phyloP scores from a whole-genome alignment of 2,888 invertebrate species.

The Spicauda simplicius region DNA sequence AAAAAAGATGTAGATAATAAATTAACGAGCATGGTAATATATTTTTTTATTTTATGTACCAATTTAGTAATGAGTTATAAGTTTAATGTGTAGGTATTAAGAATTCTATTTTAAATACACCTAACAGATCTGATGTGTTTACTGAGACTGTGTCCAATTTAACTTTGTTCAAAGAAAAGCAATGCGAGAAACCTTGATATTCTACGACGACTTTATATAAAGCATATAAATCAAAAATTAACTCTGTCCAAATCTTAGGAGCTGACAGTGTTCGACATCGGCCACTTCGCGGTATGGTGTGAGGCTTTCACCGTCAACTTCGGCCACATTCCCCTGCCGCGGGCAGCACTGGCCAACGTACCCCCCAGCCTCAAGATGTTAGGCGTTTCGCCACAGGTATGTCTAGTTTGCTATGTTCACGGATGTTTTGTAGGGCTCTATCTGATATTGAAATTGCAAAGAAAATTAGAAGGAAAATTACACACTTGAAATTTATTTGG shows the following conservation, averaged over 20 bases:
- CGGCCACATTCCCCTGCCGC: slow-evolving; percentile 92
- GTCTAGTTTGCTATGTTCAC: slow-evolving; percentile 8
- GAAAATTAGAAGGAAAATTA: background rate
- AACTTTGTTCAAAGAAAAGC: too few relatives aligned
- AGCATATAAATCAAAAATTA: too few relatives aligned
- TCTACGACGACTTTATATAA: too few relatives aligned
- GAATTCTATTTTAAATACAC: too few relatives aligned
- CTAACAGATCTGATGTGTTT: too few relatives aligned
- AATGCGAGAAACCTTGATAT: too few relatives aligned
- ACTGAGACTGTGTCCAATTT: too few relatives aligned
- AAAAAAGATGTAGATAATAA: too few relatives aligned
- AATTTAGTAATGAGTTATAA: too few relatives aligned
- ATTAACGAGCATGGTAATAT: too few relatives aligned
- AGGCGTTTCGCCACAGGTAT: slow-evolving; percentile 96
- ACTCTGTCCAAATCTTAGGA: slow-evolving; percentile 76
- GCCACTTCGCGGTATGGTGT: slow-evolving; percentile 97
- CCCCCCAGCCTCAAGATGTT: slow-evolving; percentile 97
- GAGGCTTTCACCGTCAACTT: slow-evolving; percentile 97
- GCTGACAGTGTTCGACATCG: slow-evolving; percentile 95
- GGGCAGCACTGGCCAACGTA: slow-evolving; percentile 87
- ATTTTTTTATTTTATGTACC: too few relatives aligned
- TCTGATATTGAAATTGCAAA: background rate
- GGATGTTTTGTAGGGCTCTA: slow-evolving; percentile 16
- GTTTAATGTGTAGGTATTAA: too few relatives aligned
- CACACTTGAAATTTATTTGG: background rate